These are phyloP conservation scores for Lymantria monacha DNA, from an alignment of 2,888 invertebrate genomes.

Conservation along the genomic window DNA sequence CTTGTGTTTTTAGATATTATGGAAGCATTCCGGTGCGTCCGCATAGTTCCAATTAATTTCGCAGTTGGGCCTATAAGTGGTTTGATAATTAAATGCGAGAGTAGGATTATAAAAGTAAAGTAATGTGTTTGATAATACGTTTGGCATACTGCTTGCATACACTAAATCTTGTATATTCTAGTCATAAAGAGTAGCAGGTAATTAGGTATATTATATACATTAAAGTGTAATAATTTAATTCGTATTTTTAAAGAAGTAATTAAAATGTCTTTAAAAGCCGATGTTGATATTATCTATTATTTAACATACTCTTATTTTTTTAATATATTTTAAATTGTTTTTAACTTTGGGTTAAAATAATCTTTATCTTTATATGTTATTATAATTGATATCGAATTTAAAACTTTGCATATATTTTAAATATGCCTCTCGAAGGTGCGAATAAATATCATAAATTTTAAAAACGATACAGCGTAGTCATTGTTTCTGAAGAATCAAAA, in stretches of 20 bases:
- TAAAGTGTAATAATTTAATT: too few species aligned
- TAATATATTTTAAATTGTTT: too few species aligned
- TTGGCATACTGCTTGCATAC: not conserved
- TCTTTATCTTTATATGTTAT: too few species aligned
- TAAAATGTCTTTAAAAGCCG: too few species aligned
- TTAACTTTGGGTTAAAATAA: too few species aligned
- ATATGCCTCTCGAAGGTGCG: constrained; percentile 3
- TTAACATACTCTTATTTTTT: too few species aligned
- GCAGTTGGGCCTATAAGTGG: constrained; percentile 43
- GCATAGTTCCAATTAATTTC: constrained; percentile 60
- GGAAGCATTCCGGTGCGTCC: constrained; percentile 56
- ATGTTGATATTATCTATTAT: too few species aligned
- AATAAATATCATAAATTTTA: constrained; percentile 31
- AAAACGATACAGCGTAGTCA: constrained; percentile 43
- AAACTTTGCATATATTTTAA: not conserved
- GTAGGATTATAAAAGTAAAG: constrained; percentile 4
- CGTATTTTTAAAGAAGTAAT: too few species aligned
- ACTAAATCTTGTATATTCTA: not conserved
- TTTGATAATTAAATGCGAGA: constrained; percentile 17
- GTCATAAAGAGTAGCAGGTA: not conserved
- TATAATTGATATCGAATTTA: not conserved
- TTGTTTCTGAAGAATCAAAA: constrained; percentile 46
- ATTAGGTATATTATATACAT: too few species aligned
- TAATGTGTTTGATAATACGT: not conserved
- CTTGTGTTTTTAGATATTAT: constrained; percentile 67